A percentile compares a stretch with the other conserved stretches of the same genome.
These are phyloP conservation scores for Drosophila colorata DNA, from an alignment of 2,888 invertebrate species.

Conservation along the genomic window DNA sequence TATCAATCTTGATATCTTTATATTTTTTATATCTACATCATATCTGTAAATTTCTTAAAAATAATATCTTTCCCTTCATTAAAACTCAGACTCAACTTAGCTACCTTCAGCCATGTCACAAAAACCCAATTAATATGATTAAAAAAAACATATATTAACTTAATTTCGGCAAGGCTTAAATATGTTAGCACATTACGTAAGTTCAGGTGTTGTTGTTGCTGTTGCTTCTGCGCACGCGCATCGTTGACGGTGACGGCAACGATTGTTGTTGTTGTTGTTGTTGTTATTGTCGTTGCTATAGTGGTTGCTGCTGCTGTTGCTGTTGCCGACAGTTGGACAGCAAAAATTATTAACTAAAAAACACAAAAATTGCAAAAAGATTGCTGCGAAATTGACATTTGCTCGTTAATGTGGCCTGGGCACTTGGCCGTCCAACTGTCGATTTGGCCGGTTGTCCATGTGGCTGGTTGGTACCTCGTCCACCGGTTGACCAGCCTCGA, in stretches of 20 bases:
- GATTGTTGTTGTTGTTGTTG: conserved; percentile 19
- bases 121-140: conserved; percentile 39
- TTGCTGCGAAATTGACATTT: conserved; percentile 78
- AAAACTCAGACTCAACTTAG: not conserved
- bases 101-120: conserved; percentile 3
- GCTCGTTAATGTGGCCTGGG: conserved; percentile 74
- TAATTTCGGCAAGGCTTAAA: conserved; percentile 59
- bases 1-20: not conserved
- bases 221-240: conserved; percentile 52
- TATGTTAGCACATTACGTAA: conserved; percentile 69
- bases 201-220: conserved; percentile 19
- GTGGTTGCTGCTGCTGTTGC: conserved; percentile 24
- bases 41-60: not conserved
- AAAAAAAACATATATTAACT: conserved; percentile 61
- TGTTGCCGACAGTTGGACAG: conserved; percentile 51
- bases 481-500: conserved; percentile 55
- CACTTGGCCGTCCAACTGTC: conserved; percentile 30
- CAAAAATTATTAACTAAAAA: conserved; percentile 75
- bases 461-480: conserved; percentile 26
- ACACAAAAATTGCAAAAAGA: conserved; percentile 72
- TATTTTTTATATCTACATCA: not conserved
- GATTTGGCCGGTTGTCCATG: conserved; percentile 29
- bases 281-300: not conserved
- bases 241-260: conserved; percentile 27
- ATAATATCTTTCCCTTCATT: not conserved